A percentile compares a stretch with the other conserved stretches of the same genome.
phyloP scores from a whole-genome alignment of 1,140 invertebrate species.

The Nephotettix cincticeps region DNA sequence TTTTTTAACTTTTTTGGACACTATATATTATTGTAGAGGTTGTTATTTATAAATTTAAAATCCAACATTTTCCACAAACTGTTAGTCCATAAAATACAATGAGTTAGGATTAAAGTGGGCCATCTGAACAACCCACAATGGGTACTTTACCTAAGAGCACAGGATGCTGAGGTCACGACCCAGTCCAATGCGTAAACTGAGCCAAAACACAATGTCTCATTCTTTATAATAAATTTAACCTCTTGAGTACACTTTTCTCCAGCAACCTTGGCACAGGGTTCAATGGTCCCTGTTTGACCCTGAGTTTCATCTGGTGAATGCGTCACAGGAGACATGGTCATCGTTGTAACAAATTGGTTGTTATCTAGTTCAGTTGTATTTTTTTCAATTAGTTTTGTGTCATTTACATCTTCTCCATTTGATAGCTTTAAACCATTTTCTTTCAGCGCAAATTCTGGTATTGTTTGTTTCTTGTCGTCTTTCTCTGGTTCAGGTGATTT shows the following conservation, averaged over 20 bases:
- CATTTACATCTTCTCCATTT: neutral
- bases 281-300: neutral
- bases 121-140: too few species aligned
- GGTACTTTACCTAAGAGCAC: constrained; percentile 38
- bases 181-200: constrained; percentile 35
- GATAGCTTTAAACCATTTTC: neutral
- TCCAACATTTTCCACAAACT: too few species aligned
- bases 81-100: too few species aligned
- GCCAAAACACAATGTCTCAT: constrained; percentile 37
- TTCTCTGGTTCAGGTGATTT: too few species aligned
- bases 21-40: too few species aligned
- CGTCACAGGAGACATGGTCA: neutral
- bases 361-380: neutral
- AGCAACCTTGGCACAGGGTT: constrained; percentile 5
- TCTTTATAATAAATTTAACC: constrained; percentile 28
- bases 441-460: neutral
- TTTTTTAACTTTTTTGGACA: too few species aligned
- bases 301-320: neutral
- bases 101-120: too few species aligned
- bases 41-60: too few species aligned
- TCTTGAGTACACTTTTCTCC: neutral
- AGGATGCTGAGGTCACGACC: constrained; percentile 40
- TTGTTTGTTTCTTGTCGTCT: neutral
- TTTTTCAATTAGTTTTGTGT: neutral
- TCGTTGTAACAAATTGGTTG: neutral